phyloP scores from a whole-genome alignment of 1,140 invertebrate genomes.

The Caenorhabditis briggsae region DNA sequence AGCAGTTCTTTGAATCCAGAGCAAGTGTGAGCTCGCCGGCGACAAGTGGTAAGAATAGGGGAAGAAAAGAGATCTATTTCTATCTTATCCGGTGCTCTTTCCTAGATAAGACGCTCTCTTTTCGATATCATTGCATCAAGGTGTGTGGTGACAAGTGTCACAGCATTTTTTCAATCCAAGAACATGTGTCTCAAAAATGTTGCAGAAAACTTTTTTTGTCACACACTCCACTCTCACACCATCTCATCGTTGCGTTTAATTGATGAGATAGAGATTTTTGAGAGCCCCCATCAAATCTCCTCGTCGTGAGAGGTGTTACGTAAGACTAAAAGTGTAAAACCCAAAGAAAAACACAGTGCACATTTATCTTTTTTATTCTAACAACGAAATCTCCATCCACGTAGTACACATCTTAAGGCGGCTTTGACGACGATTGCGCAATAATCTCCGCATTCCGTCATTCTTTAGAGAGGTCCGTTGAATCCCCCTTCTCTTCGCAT shows the following conservation, averaged over 20 bases:
- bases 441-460: slow-evolving; percentile 40
- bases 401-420: slow-evolving; percentile 9
- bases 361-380: not conserved
- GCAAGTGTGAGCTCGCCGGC: slow-evolving; percentile 25
- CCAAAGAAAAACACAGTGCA: not conserved
- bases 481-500: not conserved
- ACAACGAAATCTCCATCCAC: not conserved
- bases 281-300: not conserved
- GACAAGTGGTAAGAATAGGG: slow-evolving; percentile 39
- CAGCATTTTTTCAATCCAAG: slow-evolving; percentile 24
- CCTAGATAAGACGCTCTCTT: not conserved
- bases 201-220: not conserved
- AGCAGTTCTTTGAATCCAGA: slow-evolving; percentile 37
- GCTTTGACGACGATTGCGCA: slow-evolving; percentile 42
- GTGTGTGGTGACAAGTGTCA: slow-evolving; percentile 42
- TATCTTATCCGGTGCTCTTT: not conserved
- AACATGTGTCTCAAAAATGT: slow-evolving; percentile 46
- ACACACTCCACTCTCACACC: not conserved
- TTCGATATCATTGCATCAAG: slow-evolving; percentile 3
- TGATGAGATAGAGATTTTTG: not conserved
- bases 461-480: slow-evolving; percentile 34
- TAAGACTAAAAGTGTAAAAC: not conserved
- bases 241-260: slow-evolving; percentile 21
- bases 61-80: not conserved
- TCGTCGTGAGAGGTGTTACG: too few relatives aligned